Base-by-base conservation (phyloP, 2,113 vertebrate genomes). In the Pavo muticus region DNA sequence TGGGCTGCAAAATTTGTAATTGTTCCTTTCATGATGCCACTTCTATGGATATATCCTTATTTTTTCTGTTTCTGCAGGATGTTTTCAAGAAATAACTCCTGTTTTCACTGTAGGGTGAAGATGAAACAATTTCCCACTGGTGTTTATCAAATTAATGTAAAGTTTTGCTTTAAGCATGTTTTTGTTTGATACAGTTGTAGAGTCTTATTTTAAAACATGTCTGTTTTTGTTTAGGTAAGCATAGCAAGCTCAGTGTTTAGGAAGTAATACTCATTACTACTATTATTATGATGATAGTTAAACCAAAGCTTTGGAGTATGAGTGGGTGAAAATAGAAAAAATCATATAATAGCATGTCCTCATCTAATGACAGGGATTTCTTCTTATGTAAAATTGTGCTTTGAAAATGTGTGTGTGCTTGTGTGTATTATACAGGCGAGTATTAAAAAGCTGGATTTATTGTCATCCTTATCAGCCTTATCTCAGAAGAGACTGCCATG, bases 221-320 rank as follows among this genome's bases (percentile, higher is more conserved):
- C 86, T 86, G 69, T 0, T 94, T 94, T 94, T 93, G 56, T 88
- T 96, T 88, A 90, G 69, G 80, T 86, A 88, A 91, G 60, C 1
- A 1, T 56, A 91, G 44, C 25, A 56, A 91, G 59, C 50, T 76
- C 80, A 50, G 60, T 63, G 65, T 69, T 86, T 77, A 76, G 72
- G 83, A 94, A 91, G 72, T 93, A 84, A 81, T 64, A 50, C n/a
- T 90, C 60, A 56, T 90, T 91, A 84, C 45, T 94, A 60, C 25
- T 77, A 56, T 77, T 91, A 83, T 85, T 85, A 32, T 39, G 35
- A 40, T 71, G 56, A 67, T 80, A 80, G 68, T 70, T 67, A 86
- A 86, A 47, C 69, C 69, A 86, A 91, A 88, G 60, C 14, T 78
- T 91, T 77, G 80, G 64, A 74, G 27, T 72, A 19, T n/a, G 44